Percentiles rank a stretch among this genome's conserved stretches.
Evolutionary conservation across 2,113 vertebrate species (phyloP).

Genomic region (Ammodramus savannarum): DNA sequence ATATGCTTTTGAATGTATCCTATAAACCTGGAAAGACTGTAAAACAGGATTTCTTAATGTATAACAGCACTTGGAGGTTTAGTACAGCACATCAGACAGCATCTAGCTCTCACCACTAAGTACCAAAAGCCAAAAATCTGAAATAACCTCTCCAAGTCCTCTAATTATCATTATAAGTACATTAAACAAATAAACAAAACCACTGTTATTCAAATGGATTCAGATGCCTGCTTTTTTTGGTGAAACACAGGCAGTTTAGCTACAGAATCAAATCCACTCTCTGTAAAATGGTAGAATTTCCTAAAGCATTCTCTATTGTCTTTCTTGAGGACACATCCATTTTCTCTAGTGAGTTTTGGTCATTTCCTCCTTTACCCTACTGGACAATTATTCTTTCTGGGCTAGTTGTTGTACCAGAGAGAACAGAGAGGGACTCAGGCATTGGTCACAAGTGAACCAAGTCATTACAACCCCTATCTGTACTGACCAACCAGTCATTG

Average conservation of each 20-base stretch:
- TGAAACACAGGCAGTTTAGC: background rate
- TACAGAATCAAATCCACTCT: background rate
- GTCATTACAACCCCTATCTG: background rate
- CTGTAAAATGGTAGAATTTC: background rate
- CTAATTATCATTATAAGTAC: background rate
- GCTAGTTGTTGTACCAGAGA: background rate
- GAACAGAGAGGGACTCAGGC: background rate
- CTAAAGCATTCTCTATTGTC: background rate
- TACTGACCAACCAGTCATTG: background rate
- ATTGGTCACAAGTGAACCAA: background rate
- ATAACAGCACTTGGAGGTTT: background rate
- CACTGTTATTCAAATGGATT: background rate
- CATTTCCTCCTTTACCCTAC: background rate
- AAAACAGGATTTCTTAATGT: background rate
- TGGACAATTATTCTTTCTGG: background rate
- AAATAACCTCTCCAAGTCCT: background rate
- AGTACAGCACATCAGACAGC: background rate
- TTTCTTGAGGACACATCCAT: background rate
- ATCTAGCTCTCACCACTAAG: background rate
- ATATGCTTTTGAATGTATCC: background rate
- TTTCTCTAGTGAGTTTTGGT: background rate
- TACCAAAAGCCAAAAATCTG: background rate
- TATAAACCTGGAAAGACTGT: background rate
- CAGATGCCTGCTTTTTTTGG: background rate
- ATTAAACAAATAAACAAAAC: background rate